Conservation (phyloP, 2,113 vertebrate species). For the Accipiter virgatus region DNA sequence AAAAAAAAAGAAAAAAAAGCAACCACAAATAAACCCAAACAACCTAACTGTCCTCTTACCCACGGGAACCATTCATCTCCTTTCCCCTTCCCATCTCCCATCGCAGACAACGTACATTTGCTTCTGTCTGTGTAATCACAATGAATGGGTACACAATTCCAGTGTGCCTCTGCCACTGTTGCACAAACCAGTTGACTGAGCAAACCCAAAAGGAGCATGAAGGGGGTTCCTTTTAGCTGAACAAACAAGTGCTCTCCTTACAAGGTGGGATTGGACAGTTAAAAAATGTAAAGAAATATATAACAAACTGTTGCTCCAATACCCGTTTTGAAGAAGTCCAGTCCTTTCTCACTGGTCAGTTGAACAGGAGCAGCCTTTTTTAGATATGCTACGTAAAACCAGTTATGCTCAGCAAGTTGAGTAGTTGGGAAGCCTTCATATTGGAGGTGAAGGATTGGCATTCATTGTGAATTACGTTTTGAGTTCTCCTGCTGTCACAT, state of each 20-base stretch:
- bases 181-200: constrained; percentile 60
- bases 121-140: constrained; percentile 73
- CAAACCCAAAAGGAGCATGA: constrained; percentile 54
- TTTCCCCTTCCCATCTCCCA: not conserved
- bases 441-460: constrained; percentile 50
- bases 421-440: constrained; percentile 34
- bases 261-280: constrained; percentile 65
- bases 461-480: constrained; percentile 68
- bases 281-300: constrained; percentile 57
- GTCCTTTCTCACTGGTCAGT: constrained; percentile 69
- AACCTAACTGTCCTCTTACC: constrained; percentile 60
- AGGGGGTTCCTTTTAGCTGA: constrained; percentile 53
- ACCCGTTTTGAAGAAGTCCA: constrained; percentile 62
- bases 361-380: constrained; percentile 64
- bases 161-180: constrained; percentile 59
- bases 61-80: constrained; percentile 36
- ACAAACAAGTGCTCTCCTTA: constrained; percentile 63
- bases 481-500: constrained; percentile 37
- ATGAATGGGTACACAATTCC: constrained; percentile 56
- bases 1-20: not conserved
- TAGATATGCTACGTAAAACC: constrained; percentile 23
- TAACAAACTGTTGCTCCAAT: constrained; percentile 72
- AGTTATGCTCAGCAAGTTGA: constrained; percentile 71
- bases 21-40: not conserved
- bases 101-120: constrained; percentile 69